Percentiles rank a stretch among this genome's conserved stretches.
These are phyloP conservation scores for Cynaeus angustus DNA, from an alignment of 2,888 invertebrate species.

Conservation along the genomic window DNA sequence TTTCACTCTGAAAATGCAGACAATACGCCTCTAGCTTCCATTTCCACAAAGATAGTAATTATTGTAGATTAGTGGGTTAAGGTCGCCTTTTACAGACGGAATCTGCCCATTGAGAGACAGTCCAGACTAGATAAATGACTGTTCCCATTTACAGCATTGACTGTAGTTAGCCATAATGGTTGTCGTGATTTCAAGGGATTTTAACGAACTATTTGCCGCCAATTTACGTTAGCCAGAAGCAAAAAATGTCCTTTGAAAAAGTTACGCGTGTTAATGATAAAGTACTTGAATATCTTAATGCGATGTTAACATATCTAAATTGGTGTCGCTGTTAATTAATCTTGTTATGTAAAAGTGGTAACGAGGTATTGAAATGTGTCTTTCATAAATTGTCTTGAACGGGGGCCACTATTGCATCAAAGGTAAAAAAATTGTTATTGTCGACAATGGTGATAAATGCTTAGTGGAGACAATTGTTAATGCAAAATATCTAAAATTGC, in stretches of 20 bases:
- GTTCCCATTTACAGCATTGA: constrained; percentile 54
- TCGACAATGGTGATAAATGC: no score
- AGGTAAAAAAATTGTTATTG: no score
- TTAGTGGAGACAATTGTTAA: no score
- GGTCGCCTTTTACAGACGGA: constrained; percentile 52
- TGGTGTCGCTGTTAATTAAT: constrained; percentile 24
- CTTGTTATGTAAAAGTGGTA: constrained; percentile 35
- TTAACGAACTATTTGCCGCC: constrained; percentile 21
- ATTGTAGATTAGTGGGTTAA: constrained; percentile 58
- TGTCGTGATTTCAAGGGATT: constrained; percentile 61
- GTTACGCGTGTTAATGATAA: no score
- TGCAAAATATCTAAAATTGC: no score
- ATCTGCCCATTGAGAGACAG: constrained; percentile 49
- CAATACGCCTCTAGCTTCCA: not conserved
- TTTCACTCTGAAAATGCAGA: not conserved
- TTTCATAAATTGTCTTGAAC: not conserved
- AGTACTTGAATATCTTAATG: constrained; percentile 14
- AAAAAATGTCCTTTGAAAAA: constrained; percentile 14
- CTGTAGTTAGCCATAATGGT: constrained; percentile 60
- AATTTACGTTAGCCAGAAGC: constrained; percentile 1
- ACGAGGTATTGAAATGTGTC: constrained; percentile 25
- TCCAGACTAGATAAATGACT: constrained; percentile 60
- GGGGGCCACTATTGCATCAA: not conserved
- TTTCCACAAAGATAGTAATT: constrained; percentile 22
- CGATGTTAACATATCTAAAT: constrained; percentile 28